Base-by-base conservation (phyloP, 1,140 invertebrate genomes). In the Drosophila nigrodunni region DNA sequence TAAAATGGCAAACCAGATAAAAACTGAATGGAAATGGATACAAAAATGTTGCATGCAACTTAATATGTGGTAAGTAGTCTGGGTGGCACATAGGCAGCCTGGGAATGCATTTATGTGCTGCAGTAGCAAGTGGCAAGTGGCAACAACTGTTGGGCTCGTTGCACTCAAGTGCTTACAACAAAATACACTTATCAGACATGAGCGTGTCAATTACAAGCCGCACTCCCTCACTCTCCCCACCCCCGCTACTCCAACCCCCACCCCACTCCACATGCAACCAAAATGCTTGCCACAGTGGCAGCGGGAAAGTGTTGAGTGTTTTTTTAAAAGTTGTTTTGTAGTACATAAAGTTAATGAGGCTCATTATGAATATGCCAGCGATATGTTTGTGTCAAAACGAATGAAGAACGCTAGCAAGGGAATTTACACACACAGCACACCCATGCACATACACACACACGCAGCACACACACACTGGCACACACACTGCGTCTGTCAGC, bases 361-460 rank as follows among this genome's bases (percentile, higher is more conserved):
- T 89, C 85, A 89, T 89, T 89, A 88, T 85, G 88, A 85, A 88
- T 85, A 88, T 89, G 78, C 80, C 71, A 71, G 67, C 85, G 85
- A 88, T 89, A 89, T 88, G 83, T 88, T 88, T 78, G 68, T 78
- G 85, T 88, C 85, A 81, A 61, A 57, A 75, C 78, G 78, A 85
- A 74, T 87, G 59, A 47, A 65, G 55, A 50, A 71, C 71, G 61
- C 61, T 0, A 7, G 60, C 44, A 58, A 67, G 85, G 80, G 80
- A 80, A 85, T 82, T 73, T 78, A 67, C 74, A 88, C 82, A 71
- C 79, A 73, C 74, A 65, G 71, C 39, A 21, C 18, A 21, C 18
- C 18, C 18, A 2, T 21, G 2, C 18, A 67, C 74, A 88, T 79
- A 71, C 79, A 30, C 25, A 30, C 25, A 30, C 25, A 30, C 4